Evolutionary conservation across 2,888 invertebrate genomes (phyloP), one percentile per base, ranked within the genome.

Genomic region (Pristionchus mayeri): DNA sequence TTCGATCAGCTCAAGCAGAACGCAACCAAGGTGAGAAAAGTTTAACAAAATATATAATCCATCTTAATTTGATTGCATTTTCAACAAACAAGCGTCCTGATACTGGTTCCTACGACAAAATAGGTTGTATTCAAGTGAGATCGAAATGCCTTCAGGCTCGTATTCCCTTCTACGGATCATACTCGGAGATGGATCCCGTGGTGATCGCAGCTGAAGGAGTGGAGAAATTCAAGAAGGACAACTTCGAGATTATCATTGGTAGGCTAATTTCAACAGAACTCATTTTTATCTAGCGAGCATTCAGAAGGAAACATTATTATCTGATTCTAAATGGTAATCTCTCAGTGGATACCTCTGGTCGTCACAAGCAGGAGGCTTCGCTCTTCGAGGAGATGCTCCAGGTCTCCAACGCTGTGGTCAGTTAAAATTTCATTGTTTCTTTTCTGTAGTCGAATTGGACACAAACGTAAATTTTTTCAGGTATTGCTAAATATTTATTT

Each of bases 351-450:
- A 99, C 99, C 0, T 98, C 98, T 93, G 99, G 99, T 91, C 95
- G 99, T 84, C 99, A 99, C 94, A 99, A 98, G 94, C 99, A 99
- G 93, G 98, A 99, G 93, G 98, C 98, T 92, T 97, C 98, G 0
- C 94, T 99, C 21, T 99, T 99, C 94, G 99, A 99, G 93, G 99
- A 99, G 95, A 99, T 99, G 99, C 97, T 99, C 94, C 98, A 98
- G 93, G 98, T 99, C 87, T 96, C 98, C 18, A 98, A 97, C 94
- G 97, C 98, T 79, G 95, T 98, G 93, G 97, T 97, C 94, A 90
- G 91, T 87, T 21, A 21, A 1, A 34, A 34, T 63, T 63, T 63
- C 34, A 21, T 2, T 6, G 57, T 21, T 52, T 11, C 52, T 3
- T 52, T 11, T 52, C 3, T 50, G 16, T 50, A 50, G n/a, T 11